These are phyloP conservation scores for Jordanella pulchra DNA, from an alignment of 2,797 vertebrate species.

Conservation along the genomic window DNA sequence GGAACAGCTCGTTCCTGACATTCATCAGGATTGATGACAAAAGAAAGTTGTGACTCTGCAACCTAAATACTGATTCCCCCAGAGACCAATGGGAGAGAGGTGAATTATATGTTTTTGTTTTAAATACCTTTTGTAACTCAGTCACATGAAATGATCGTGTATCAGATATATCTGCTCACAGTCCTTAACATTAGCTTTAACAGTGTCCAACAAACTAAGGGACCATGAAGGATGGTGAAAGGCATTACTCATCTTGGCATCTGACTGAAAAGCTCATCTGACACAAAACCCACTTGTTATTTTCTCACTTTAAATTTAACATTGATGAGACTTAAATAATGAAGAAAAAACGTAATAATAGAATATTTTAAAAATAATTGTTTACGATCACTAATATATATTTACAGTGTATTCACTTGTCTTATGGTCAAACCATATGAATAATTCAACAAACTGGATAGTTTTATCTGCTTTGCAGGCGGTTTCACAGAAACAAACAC, in stretches of 20 bases:
- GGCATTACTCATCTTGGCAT: conserved; percentile 4
- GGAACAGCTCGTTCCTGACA: not conserved
- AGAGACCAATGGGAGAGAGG: not conserved
- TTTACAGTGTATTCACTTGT: not conserved
- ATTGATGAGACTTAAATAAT: not conserved
- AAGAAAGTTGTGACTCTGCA: not conserved
- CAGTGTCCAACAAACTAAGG: not conserved
- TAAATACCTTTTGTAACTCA: not conserved
- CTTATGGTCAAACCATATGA: not conserved
- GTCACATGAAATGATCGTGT: not conserved
- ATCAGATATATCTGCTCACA: not conserved
- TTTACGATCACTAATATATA: not conserved
- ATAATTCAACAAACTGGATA: not conserved
- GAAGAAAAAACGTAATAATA: not conserved
- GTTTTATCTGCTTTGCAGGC: too few relatives aligned
- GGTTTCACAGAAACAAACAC: too few relatives aligned
- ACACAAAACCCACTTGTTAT: not conserved
- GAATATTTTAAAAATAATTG: not conserved
- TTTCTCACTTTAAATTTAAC: not conserved
- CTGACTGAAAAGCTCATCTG: not conserved
- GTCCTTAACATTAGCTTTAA: not conserved
- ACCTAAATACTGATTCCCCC: not conserved
- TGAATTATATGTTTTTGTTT: not conserved
- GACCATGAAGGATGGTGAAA: not conserved
- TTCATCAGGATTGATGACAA: not conserved